A percentile compares a stretch with the other conserved stretches of the same genome.
phyloP scores from a whole-genome alignment of 2,797 vertebrate genomes.

The Cyclura pinguis region DNA sequence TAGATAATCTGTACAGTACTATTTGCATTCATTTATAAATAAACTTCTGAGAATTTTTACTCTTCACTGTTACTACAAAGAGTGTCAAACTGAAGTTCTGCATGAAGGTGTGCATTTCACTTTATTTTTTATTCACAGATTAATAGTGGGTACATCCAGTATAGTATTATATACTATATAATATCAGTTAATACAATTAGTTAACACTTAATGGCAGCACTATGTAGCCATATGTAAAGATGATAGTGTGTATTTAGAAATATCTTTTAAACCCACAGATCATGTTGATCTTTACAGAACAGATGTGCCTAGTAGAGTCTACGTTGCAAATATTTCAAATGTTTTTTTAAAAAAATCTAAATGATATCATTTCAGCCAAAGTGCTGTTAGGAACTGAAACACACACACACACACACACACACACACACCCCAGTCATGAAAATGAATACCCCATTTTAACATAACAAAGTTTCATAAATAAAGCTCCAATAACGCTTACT shows the following conservation, averaged over 20 bases:
- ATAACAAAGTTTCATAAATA: not conserved
- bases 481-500: not conserved
- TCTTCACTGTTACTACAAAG: constrained; percentile 44
- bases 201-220: not conserved
- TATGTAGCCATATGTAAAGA: constrained; percentile 31
- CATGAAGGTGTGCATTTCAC: constrained; percentile 25
- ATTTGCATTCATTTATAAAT: constrained; percentile 3
- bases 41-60: not conserved
- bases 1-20: not conserved
- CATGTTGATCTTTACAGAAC: not conserved
- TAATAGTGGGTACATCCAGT: not conserved
- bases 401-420: too few relatives aligned
- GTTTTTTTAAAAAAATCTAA: not conserved
- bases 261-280: not conserved
- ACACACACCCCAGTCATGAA: not conserved
- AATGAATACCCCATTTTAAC: not conserved
- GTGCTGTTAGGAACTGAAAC: not conserved
- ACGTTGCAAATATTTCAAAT: not conserved
- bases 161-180: constrained; percentile 7
- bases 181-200: not conserved
- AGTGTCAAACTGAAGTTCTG: constrained; percentile 43
- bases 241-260: not conserved
- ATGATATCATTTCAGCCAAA: not conserved
- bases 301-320: not conserved
- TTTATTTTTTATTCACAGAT: constrained; percentile 13